Percentiles rank a stretch among this genome's conserved stretches.
Conservation (phyloP, 2,888 invertebrate species). For the Melolontha melolontha region DNA sequence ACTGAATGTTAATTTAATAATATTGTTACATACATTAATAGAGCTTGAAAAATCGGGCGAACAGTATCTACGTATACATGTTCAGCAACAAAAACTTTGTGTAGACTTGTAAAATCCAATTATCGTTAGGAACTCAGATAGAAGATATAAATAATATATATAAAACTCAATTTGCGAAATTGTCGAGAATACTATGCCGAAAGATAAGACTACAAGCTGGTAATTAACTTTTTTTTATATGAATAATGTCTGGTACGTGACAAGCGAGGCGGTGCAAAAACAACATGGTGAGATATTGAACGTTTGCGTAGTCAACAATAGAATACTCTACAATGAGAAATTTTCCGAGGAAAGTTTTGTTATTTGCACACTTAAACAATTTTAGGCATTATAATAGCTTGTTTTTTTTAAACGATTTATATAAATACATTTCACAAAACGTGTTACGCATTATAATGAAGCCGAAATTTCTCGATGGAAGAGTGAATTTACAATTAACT, state of each 20-base stretch:
- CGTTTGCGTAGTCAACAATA: slow-evolving; percentile 11
- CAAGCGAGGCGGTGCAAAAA: slow-evolving; percentile 10
- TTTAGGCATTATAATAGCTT: too few relatives aligned
- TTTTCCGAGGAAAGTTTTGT: not conserved
- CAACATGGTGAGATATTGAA: slow-evolving; percentile 20
- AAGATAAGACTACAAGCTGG: slow-evolving; percentile 27
- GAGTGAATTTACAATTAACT: too few relatives aligned
- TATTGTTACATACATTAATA: too few relatives aligned
- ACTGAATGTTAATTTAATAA: too few relatives aligned
- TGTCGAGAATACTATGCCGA: slow-evolving; percentile 2
- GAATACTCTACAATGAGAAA: slow-evolving; percentile 2
- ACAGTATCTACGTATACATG: not conserved
- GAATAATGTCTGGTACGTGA: slow-evolving; percentile 21
- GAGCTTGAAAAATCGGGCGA: too few relatives aligned
- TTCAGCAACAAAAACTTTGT: not conserved
- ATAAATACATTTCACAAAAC: too few relatives aligned
- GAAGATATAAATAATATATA: slow-evolving; percentile 16
- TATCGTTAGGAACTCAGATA: slow-evolving; percentile 7
- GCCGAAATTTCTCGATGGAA: too few relatives aligned
- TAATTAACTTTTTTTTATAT: slow-evolving; percentile 30
- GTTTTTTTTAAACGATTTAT: too few relatives aligned
- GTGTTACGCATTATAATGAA: too few relatives aligned
- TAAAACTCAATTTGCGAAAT: slow-evolving; percentile 21
- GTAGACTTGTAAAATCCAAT: slow-evolving; percentile 10
- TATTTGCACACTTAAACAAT: too few relatives aligned